These are phyloP conservation scores for Aphodius granarius DNA, from an alignment of 2,888 invertebrate genomes.

Conservation along the genomic window DNA sequence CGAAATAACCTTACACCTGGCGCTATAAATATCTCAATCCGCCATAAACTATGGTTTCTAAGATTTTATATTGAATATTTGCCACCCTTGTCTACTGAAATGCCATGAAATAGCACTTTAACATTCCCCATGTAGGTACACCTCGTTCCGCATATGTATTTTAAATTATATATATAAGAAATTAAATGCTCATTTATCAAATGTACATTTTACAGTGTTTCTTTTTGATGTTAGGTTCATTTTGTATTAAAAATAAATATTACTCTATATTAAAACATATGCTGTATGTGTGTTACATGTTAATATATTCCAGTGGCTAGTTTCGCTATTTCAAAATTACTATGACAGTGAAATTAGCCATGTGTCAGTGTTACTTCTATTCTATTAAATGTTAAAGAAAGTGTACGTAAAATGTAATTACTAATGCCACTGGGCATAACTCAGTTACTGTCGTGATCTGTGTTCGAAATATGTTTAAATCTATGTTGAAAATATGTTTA, in stretches of 20 bases:
- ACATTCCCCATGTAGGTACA: background rate
- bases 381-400: background rate
- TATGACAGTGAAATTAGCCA: background rate
- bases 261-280: background rate
- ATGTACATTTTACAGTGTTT: slow-evolving; percentile 2
- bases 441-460: background rate
- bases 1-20: background rate
- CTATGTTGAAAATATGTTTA: too few relatives aligned
- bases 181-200: background rate
- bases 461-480: background rate
- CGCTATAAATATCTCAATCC: slow-evolving; percentile 12
- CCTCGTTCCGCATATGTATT: background rate
- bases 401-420: background rate
- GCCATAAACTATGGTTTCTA: background rate
- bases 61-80: background rate
- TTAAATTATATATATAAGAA: slow-evolving; percentile 10
- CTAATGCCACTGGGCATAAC: background rate
- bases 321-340: background rate
- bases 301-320: background rate
- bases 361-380: background rate
- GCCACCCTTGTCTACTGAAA: background rate
- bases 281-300: background rate
- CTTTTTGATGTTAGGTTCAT: background rate
- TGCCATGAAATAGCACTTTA: background rate
- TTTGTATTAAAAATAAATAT: background rate